phyloP scores from a whole-genome alignment of 2,797 vertebrate species.

The Ptychobarbus kaznakovi region DNA sequence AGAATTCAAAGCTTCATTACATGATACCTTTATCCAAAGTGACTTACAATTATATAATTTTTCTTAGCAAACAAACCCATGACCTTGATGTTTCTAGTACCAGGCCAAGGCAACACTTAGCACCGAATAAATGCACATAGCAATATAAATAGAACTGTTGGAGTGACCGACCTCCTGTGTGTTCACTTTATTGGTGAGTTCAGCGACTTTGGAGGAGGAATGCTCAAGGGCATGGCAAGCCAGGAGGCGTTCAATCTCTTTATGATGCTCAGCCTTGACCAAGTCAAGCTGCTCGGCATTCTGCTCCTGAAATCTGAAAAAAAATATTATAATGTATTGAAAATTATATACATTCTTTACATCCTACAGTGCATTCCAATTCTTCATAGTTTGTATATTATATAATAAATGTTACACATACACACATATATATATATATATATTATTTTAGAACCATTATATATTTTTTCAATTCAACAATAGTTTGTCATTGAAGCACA shows the following conservation, averaged over 20 bases:
- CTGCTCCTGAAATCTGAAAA: constrained; percentile 78
- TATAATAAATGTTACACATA: not conserved
- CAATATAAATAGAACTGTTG: not conserved
- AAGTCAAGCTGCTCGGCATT: constrained; percentile 76
- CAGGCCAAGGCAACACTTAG: not conserved
- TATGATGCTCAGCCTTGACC: constrained; percentile 81
- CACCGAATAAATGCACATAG: not conserved
- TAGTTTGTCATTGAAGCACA: too few species aligned
- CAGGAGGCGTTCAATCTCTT: constrained; percentile 80
- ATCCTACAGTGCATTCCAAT: not conserved
- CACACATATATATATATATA: too few species aligned
- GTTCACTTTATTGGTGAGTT: constrained; percentile 82
- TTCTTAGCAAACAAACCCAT: not conserved
- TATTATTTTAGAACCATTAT: too few species aligned
- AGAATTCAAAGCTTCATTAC: not conserved
- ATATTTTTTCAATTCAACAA: too few species aligned
- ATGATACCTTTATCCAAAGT: not conserved
- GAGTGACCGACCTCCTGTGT: constrained; percentile 82
- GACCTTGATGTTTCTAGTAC: not conserved
- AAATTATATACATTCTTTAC: not conserved
- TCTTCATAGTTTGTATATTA: not conserved
- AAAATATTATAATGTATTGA: not conserved
- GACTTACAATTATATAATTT: not conserved
- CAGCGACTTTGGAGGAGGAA: constrained; percentile 86
- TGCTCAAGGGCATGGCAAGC: constrained; percentile 84